Conservation (phyloP, 2,113 vertebrate genomes). For the Collichthys lucidus region DNA sequence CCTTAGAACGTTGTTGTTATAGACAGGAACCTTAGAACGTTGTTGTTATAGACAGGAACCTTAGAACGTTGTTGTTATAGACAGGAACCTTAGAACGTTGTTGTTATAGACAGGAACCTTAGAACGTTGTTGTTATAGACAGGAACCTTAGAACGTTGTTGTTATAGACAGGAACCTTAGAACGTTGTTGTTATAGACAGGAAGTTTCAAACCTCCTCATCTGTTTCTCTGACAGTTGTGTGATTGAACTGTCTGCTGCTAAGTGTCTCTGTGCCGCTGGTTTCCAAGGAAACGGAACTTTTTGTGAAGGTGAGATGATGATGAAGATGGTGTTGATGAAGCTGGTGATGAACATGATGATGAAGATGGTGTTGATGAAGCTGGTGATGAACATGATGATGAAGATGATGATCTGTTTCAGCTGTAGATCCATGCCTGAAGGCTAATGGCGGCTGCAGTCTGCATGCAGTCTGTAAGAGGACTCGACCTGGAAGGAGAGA, state of each 20-base stretch:
- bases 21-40: too few species aligned
- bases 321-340: too few species aligned
- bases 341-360: not conserved
- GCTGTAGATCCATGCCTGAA: slow-evolving; percentile 86
- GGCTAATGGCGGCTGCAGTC: slow-evolving; percentile 90
- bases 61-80: too few species aligned
- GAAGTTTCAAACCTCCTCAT: not conserved
- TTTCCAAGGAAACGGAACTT: slow-evolving; percentile 91
- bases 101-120: too few species aligned
- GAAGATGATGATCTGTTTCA: slow-evolving; percentile 58
- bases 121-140: too few species aligned
- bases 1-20: too few species aligned
- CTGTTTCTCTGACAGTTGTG: slow-evolving; percentile 81
- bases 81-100: too few species aligned
- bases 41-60: too few species aligned
- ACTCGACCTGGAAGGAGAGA: slow-evolving; percentile 87
- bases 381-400: not conserved
- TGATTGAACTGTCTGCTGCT: slow-evolving; percentile 65
- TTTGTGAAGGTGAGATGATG: slow-evolving; percentile 85
- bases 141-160: too few species aligned
- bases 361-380: not conserved
- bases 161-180: too few species aligned
- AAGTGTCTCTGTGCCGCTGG: slow-evolving; percentile 90
- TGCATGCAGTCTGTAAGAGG: slow-evolving; percentile 86
- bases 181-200: too few species aligned